A percentile compares a stretch with the other conserved stretches of the same genome.
Conservation (phyloP, 2,888 invertebrate genomes). For the Palloptera scutellata region DNA sequence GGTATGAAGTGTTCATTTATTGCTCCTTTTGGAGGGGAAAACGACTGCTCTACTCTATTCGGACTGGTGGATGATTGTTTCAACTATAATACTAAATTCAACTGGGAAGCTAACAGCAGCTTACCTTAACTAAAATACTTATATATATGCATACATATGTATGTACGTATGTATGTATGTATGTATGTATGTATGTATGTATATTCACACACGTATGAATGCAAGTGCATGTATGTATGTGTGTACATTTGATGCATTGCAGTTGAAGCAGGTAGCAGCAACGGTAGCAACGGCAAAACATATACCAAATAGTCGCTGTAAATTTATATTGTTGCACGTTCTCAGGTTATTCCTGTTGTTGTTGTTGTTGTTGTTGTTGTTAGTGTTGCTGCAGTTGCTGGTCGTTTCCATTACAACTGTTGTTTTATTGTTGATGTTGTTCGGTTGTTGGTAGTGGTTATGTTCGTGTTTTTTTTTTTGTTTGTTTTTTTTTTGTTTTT, state of each 20-base stretch:
- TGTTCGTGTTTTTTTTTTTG: neutral
- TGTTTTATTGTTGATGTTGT: neutral
- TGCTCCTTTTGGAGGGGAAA: too few relatives aligned
- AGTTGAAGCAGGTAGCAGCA: neutral
- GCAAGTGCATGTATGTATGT: neutral
- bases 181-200: too few relatives aligned
- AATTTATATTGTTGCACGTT: constrained; percentile 11
- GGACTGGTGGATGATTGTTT: too few relatives aligned
- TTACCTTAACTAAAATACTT: neutral
- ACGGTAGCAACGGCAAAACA: constrained; percentile 8
- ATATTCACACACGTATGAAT: neutral
- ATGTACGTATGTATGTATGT: neutral
- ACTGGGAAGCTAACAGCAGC: too few relatives aligned
- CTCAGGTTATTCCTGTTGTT: too few relatives aligned
- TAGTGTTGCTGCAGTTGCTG: too few relatives aligned
- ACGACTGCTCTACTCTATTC: too few relatives aligned
- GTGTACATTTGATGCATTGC: constrained; percentile 19
- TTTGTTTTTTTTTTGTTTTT: neutral
- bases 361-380: too few relatives aligned
- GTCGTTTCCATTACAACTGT: too few relatives aligned
- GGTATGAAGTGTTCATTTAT: too few relatives aligned
- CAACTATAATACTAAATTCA: too few relatives aligned
- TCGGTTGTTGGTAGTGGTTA: neutral
- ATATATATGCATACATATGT: neutral
- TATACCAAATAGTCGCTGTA: constrained; percentile 22